Conservation (phyloP, 2,113 vertebrate genomes). For the Lichenostomus cassidix region DNA sequence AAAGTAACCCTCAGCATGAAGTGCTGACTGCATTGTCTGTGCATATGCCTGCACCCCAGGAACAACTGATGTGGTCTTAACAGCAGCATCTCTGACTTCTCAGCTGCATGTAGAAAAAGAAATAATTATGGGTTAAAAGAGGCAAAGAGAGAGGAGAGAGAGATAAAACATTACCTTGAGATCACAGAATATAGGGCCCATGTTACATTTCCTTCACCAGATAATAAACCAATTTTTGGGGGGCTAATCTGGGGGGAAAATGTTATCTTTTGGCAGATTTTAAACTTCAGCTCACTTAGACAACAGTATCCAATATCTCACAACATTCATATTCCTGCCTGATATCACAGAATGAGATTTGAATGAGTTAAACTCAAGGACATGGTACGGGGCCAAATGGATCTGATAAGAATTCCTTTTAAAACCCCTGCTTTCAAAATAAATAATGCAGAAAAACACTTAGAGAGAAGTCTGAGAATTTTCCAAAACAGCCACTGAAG, state of each 20-base stretch:
- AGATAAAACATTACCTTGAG: not conserved
- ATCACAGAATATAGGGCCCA: not conserved
- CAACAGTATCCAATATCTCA: not conserved
- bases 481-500: constrained; percentile 17
- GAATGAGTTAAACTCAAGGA: not conserved
- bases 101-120: not conserved
- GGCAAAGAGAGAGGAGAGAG: not conserved
- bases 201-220: not conserved
- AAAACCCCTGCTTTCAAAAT: constrained; percentile 34
- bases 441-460: constrained; percentile 59
- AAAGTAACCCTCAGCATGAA: not conserved
- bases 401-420: constrained; percentile 26
- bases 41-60: not conserved
- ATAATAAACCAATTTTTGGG: not conserved
- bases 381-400: not conserved
- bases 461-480: constrained; percentile 14
- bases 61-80: not conserved
- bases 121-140: not conserved
- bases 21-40: not conserved
- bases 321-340: not conserved
- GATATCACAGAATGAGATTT: not conserved
- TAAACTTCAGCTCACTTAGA: constrained; percentile 24
- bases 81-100: not conserved
- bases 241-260: not conserved
- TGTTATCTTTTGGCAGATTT: not conserved